Percentiles rank a stretch among this genome's conserved stretches.
phyloP scores from a whole-genome alignment of 1,140 invertebrate species.

The Argopecten irradians region DNA sequence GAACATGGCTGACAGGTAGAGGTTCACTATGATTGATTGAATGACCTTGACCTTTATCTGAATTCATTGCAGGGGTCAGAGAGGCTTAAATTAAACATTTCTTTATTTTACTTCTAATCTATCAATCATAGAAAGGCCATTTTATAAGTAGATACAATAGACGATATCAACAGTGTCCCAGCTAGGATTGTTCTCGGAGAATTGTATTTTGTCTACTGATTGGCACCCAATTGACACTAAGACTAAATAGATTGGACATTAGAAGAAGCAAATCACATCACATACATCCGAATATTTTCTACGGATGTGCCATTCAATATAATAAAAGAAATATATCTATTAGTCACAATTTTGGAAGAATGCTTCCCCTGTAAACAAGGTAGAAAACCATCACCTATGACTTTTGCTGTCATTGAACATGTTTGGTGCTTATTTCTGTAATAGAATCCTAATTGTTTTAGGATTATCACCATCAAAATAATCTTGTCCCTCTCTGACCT shows the following conservation, averaged over 20 bases:
- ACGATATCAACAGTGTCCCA: not conserved
- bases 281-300: not conserved
- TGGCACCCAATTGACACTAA: not conserved
- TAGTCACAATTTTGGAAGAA: not conserved
- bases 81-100: too few relatives aligned
- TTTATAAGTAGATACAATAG: not conserved
- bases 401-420: not conserved
- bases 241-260: not conserved
- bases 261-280: not conserved
- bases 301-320: not conserved
- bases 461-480: not conserved
- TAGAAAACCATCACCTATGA: not conserved
- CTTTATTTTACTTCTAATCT: too few relatives aligned
- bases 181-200: not conserved
- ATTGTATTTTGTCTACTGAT: not conserved
- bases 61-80: too few relatives aligned
- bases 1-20: too few relatives aligned
- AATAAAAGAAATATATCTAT: not conserved
- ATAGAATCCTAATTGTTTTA: not conserved
- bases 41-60: too few relatives aligned
- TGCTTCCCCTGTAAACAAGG: not conserved
- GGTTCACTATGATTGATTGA: too few relatives aligned
- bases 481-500: not conserved
- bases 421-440: not conserved
- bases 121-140: too few relatives aligned